Evolutionary conservation across 2,113 vertebrate genomes (phyloP), one percentile per base, ranked within the genome.

Genomic region (Speoplatyrhinus poulsoni): DNA sequence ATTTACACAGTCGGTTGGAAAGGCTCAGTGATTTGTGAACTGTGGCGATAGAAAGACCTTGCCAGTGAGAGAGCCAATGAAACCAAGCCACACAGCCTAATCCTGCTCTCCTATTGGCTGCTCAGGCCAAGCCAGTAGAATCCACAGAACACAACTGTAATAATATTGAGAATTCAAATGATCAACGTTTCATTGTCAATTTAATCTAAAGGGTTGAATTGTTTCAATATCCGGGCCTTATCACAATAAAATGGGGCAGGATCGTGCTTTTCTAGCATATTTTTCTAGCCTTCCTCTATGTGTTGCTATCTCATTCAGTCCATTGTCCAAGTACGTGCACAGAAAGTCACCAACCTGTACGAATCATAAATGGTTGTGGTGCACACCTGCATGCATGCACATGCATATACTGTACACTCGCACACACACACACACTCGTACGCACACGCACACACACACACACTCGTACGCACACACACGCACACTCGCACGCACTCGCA

Each of bases 11-110:
- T 61, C 61, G 46, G 41, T 61, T 60, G 70, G 60, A 59, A 64
- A 36, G 50, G 63, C 67, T 73, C 75, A 62, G 12, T 16, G 57
- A 16, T 74, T 77, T 68, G 60, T 48, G 49, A 64, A 12, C 59
- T 62, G 9, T 5, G 9, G 47, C 73, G 65, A 81, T 65, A 61
- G 70, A 67, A 49, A 53, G 67, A 13, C 56, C n/a, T 73, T 69
- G 72, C 47, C 58, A 59, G 12, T 52, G 52, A 67, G 50, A 70
- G 59, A 80, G 71, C 64, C 71, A 78, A 76, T 84, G 73, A 76
- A 78, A 84, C 57, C 60, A 75, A 63, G 46, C 54, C 62, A 80
- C 73, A 70, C 48, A 62, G 74, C 65, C 62, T 80, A 85, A 87
- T 88, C 82, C 63, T 12, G 67, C 26, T 82, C 62, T 63, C 55